phyloP scores from a whole-genome alignment of 2,888 invertebrate species.

The Amphipyra berbera region DNA sequence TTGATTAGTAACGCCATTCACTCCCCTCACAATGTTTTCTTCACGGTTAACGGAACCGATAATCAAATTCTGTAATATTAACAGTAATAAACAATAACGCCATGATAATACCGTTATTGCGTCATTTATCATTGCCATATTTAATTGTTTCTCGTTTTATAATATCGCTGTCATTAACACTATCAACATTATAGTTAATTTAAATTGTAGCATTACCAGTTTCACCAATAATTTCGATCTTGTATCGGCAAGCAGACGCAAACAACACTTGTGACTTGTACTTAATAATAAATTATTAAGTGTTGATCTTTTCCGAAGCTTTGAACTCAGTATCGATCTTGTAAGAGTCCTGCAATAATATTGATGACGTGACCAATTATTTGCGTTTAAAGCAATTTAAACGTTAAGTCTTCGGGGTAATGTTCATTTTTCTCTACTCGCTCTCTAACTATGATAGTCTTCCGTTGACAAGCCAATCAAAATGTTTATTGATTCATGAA shows the following conservation, averaged over 20 bases:
- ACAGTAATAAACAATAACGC: too few relatives aligned
- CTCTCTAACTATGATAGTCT: neutral
- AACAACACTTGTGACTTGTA: neutral
- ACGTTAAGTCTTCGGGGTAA: slow-evolving; percentile 1
- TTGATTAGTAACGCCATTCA: slow-evolving; percentile 63
- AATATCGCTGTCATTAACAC: too few relatives aligned
- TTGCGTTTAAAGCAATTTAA: neutral
- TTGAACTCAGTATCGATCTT: slow-evolving; percentile 32
- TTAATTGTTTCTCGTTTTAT: too few relatives aligned
- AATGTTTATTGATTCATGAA: slow-evolving; percentile 40
- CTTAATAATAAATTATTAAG: slow-evolving; percentile 6
- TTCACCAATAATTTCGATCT: too few relatives aligned
- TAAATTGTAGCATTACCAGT: too few relatives aligned
- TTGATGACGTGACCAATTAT: slow-evolving; percentile 21
- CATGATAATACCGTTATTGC: too few relatives aligned
- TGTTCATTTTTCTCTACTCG: slow-evolving; percentile 8
- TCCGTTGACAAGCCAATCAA: slow-evolving; percentile 30
- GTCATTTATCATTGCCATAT: too few relatives aligned
- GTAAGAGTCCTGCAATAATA: slow-evolving; percentile 28
- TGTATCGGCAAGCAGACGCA: neutral
- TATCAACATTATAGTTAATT: too few relatives aligned
- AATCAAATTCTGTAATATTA: too few relatives aligned
- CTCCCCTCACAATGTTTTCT: too few relatives aligned
- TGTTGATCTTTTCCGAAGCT: slow-evolving; percentile 31
- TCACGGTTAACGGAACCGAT: too few relatives aligned